Evolutionary conservation across 2,888 invertebrate species (phyloP).

Genomic region (Sabatieria punctata): DNA sequence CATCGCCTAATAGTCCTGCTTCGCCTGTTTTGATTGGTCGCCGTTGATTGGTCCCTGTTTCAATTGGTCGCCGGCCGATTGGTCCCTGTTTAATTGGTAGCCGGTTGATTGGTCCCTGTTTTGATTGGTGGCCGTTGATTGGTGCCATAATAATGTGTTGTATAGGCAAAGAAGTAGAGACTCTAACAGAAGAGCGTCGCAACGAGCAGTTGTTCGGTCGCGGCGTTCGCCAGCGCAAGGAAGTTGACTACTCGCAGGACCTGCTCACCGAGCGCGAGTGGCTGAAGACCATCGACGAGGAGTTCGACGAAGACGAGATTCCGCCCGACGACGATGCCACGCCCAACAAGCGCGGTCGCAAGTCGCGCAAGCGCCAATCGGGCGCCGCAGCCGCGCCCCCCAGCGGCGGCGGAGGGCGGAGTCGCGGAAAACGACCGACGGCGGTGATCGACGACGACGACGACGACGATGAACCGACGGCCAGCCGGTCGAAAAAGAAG

Average conservation of each 20-base stretch:
- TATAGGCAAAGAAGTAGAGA: background rate
- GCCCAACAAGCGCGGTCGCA: constrained; percentile 19
- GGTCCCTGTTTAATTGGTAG: no score
- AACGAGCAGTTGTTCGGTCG: constrained; percentile 62
- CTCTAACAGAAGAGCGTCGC: constrained; percentile 13
- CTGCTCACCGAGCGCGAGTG: constrained; percentile 93
- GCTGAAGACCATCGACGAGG: constrained; percentile 44
- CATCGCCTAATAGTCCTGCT: no score
- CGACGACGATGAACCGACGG: constrained; percentile 8
- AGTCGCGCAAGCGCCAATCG: background rate
- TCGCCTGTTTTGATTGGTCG: no score
- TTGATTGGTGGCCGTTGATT: no score
- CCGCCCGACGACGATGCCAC: constrained; percentile 43
- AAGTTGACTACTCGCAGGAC: constrained; percentile 83
- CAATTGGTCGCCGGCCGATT: no score
- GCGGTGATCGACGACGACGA: constrained; percentile 9
- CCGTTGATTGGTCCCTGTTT: no score
- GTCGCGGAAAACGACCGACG: background rate
- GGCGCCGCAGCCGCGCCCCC: constrained; percentile 31
- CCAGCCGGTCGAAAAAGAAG: no score
- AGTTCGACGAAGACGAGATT: constrained; percentile 15
- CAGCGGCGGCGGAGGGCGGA: constrained; percentile 3
- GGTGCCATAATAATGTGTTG: no score
- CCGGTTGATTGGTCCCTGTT: no score
- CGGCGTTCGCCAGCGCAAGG: constrained; percentile 78